Conservation (phyloP, 2,113 vertebrate genomes). For the Numida meleagris region DNA sequence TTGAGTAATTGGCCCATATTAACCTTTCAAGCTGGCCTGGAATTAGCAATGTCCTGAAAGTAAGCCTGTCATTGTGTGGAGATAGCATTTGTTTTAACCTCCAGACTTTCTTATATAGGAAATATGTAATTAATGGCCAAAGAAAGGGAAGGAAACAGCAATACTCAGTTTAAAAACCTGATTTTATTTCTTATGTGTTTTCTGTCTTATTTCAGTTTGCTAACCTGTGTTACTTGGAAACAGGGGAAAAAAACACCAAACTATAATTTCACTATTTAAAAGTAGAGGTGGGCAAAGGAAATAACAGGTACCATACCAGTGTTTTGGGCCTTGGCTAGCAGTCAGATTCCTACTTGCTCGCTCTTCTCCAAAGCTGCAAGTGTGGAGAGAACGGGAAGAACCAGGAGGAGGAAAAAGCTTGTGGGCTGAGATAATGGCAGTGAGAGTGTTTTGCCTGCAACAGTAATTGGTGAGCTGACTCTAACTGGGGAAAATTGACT, state of each 20-base stretch:
- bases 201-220: background rate
- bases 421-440: background rate
- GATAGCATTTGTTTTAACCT: background rate
- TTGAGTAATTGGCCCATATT: background rate
- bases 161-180: rapidly evolving
- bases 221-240: background rate
- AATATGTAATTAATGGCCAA: background rate
- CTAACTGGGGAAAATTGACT: background rate
- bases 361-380: background rate
- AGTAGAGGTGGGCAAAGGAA: background rate
- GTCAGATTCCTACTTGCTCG: background rate
- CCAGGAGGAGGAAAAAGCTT: background rate
- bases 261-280: background rate
- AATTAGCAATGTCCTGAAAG: background rate
- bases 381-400: background rate
- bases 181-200: background rate
- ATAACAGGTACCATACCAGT: background rate
- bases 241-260: background rate
- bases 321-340: background rate
- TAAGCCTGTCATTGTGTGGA: background rate
- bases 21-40: background rate
- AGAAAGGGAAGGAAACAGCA: background rate
- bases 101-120: background rate
- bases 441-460: background rate
- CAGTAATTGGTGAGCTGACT: background rate